A percentile compares a stretch with the other conserved stretches of the same genome.
These are phyloP conservation scores for Ceyx cyanopectus DNA, from an alignment of 2,113 vertebrate species.

Conservation along the genomic window DNA sequence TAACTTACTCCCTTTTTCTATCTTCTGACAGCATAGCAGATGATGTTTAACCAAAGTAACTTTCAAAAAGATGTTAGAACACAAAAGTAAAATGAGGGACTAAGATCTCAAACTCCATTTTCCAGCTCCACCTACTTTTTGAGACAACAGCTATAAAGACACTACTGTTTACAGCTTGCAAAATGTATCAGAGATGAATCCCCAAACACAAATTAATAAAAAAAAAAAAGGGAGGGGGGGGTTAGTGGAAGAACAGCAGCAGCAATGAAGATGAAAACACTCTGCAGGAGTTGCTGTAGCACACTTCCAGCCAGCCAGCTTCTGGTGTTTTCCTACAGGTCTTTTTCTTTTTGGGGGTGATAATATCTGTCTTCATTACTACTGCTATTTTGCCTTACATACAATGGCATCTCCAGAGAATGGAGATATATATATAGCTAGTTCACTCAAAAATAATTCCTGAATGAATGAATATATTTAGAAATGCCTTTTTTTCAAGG, in stretches of 20 bases:
- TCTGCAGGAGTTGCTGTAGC: not conserved
- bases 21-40: not conserved
- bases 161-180: not conserved
- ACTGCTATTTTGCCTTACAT: conserved; percentile 32
- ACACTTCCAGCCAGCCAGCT: not conserved
- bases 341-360: not conserved
- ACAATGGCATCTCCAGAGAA: conserved; percentile 5
- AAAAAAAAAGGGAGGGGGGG: not conserved
- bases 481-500: not conserved
- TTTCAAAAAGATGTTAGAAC: not conserved
- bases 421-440: conserved; percentile 28
- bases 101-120: not conserved
- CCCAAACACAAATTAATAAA: not conserved
- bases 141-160: not conserved
- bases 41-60: not conserved
- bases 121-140: not conserved
- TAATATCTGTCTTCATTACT: conserved; percentile 8
- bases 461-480: conserved; percentile 25
- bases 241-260: not conserved
- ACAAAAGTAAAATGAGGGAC: not conserved
- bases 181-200: not conserved
- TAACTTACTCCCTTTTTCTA: not conserved
- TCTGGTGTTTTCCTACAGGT: not conserved
- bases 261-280: not conserved
- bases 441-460: conserved; percentile 42